Conservation (phyloP, 2,797 vertebrate species). For the Onychomys leucogaster region DNA sequence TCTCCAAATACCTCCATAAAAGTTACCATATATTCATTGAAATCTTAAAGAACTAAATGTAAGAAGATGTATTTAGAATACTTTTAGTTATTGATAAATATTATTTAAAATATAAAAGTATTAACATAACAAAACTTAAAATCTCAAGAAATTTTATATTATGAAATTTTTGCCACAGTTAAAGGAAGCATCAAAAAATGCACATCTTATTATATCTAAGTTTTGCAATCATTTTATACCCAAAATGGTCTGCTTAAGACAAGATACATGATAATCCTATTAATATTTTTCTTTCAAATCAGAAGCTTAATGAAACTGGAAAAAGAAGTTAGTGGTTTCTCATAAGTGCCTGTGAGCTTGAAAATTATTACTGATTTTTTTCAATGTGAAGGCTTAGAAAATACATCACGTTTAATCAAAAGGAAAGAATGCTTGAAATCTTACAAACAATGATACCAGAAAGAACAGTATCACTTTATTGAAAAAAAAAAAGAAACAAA, state of each 20-base stretch:
- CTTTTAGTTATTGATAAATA: not conserved
- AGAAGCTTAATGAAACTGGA: constrained; percentile 47
- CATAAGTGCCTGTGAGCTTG: constrained; percentile 52
- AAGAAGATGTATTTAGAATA: not conserved
- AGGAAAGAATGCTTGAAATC: not conserved
- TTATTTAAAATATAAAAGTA: constrained; percentile 1
- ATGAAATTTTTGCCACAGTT: not conserved
- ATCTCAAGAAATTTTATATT: not conserved
- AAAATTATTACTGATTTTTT: constrained; percentile 62
- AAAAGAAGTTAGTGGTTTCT: constrained; percentile 3
- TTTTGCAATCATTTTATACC: not conserved
- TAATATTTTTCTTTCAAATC: constrained; percentile 52
- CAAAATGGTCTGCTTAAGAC: not conserved
- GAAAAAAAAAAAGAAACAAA: constrained; percentile 51
- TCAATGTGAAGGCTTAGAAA: constrained; percentile 41
- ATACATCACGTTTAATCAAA: not conserved
- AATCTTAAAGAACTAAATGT: not conserved
- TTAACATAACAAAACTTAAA: not conserved
- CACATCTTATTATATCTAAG: not conserved
- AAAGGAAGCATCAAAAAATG: not conserved
- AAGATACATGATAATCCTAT: not conserved
- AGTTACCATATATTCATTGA: not conserved
- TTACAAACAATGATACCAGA: not conserved
- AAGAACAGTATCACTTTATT: not conserved
- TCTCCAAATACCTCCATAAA: not conserved